These are phyloP conservation scores for Myripristis murdjan DNA, from an alignment of 2,797 vertebrate species.

Conservation along the genomic window DNA sequence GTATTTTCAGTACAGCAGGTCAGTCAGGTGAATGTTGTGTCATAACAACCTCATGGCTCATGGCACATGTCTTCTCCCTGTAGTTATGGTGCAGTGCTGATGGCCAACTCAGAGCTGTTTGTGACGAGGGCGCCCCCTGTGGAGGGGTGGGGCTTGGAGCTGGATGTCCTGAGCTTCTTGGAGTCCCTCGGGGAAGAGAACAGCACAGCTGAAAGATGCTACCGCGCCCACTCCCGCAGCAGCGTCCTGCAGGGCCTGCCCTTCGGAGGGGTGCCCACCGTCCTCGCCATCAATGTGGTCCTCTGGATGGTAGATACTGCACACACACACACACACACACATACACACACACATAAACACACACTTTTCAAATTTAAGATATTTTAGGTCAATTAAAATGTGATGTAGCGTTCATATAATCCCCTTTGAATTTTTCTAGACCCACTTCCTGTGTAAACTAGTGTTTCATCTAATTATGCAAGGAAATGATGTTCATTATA, in stretches of 20 bases:
- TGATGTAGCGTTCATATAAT: too few species aligned
- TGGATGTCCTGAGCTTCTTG: slow-evolving; percentile 74
- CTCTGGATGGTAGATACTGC: slow-evolving; percentile 91
- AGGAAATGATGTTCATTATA: not conserved
- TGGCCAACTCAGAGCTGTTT: slow-evolving; percentile 75
- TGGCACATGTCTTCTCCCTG: slow-evolving; percentile 17
- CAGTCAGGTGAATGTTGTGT: not conserved
- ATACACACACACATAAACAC: not conserved
- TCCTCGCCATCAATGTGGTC: slow-evolving; percentile 91
- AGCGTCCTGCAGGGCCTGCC: slow-evolving; percentile 95
- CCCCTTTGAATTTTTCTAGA: too few species aligned
- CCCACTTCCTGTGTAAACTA: too few species aligned
- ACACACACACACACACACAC: slow-evolving; percentile 8
- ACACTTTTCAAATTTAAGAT: too few species aligned
- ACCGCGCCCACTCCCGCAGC: slow-evolving; percentile 88
- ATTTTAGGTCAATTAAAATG: too few species aligned
- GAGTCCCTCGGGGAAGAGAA: slow-evolving; percentile 80
- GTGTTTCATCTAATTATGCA: not conserved
- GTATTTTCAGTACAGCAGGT: not conserved
- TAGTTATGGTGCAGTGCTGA: slow-evolving; percentile 77
- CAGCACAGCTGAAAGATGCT: slow-evolving; percentile 88
- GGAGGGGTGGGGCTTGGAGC: slow-evolving; percentile 51
- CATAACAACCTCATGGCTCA: not conserved
- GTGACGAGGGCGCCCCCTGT: slow-evolving; percentile 60
- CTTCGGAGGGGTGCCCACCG: slow-evolving; percentile 94